These are phyloP conservation scores for Dendronephthya gigantea DNA, from an alignment of 64 coral and sea anemone genomes.

Conservation along the genomic window DNA sequence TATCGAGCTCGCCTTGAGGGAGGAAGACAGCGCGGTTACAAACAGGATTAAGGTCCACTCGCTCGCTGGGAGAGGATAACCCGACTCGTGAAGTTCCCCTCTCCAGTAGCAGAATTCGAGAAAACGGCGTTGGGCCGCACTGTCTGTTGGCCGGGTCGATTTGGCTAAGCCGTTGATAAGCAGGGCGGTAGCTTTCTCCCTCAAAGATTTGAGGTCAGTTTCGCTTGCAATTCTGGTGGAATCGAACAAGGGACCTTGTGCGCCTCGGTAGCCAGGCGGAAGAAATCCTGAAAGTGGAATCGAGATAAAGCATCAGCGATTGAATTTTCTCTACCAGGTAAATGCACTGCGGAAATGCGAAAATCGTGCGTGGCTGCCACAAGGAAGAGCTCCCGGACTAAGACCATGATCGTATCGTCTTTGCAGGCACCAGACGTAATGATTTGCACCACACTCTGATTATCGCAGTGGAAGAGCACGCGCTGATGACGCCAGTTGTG, in stretches of 20 bases:
- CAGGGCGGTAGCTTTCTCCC: not conserved
- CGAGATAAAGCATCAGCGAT: slow-evolving; percentile 26
- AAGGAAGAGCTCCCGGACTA: slow-evolving; percentile 28
- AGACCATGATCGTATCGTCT: not conserved
- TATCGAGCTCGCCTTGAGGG: not conserved
- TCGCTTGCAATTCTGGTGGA: not conserved
- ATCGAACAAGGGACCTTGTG: not conserved
- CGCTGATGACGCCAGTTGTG: not conserved
- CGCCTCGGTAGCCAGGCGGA: not conserved
- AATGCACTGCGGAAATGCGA: not conserved
- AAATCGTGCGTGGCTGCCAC: slow-evolving; percentile 20
- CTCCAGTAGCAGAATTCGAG: slow-evolving; percentile 15
- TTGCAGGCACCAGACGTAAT: not conserved
- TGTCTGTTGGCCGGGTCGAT: slow-evolving; percentile 10
- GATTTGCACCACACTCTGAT: not conserved
- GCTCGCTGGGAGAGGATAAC: not conserved
- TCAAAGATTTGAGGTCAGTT: not conserved
- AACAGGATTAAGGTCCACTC: slow-evolving; percentile 41
- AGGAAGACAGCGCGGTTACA: slow-evolving; percentile 6
- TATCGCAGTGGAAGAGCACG: slow-evolving; percentile 31
- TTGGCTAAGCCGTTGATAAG: slow-evolving; percentile 22
- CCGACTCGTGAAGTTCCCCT: not conserved
- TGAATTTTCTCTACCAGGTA: not conserved
- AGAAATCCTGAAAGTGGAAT: not conserved
- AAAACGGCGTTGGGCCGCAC: slow-evolving; percentile 20